Base-by-base conservation (phyloP, 2,797 vertebrate species). In the Xenentodon cancila region DNA sequence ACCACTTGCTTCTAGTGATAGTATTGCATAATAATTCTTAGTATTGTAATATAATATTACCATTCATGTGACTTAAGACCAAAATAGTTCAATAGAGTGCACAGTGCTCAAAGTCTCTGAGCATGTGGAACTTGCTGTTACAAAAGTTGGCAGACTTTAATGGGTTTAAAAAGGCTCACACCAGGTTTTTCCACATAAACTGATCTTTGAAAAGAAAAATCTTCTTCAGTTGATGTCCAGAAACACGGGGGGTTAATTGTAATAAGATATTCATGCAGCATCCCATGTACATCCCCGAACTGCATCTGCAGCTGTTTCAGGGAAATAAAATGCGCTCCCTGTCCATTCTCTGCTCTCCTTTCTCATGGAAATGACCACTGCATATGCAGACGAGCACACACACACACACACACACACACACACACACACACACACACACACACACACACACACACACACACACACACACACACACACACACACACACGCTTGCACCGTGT, bases 321-420 rank as follows among this genome's bases (percentile, higher is more conserved):
- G 79, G 58, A 87, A 81, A 71, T 72, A 84, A 86, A 81, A 84
- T 32, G 58, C 4, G 81, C 81, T 84, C 84, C 82, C 75, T 77
- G 82, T 87, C 79, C 77, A 88, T 92, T 91, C 79, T 90, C 70
- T 68, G 44, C 50, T 1, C 71, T 77, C 66, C 59, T 88, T 93
- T 93, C 84, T 92, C 69, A 92, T 92, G 90, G 89, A 91, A 92
- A 93, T 92, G 62, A 67, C 74, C 4, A 1, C 42, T 72, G 53
- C 21, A 4, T 70, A 53, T 54, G 47, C 66, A n/a, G n/a, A n/a
- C n/a, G n/a, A n/a, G n/a, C n/a, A n/a, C n/a, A n/a, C n/a, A n/a
- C n/a, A n/a, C n/a, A n/a, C n/a, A n/a, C n/a, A n/a, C n/a, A n/a
- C n/a, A n/a, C n/a, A n/a, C n/a, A n/a, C n/a, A n/a, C n/a, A n/a